phyloP scores from a whole-genome alignment of 2,797 vertebrate species.

The Phoeniculus purpureus region DNA sequence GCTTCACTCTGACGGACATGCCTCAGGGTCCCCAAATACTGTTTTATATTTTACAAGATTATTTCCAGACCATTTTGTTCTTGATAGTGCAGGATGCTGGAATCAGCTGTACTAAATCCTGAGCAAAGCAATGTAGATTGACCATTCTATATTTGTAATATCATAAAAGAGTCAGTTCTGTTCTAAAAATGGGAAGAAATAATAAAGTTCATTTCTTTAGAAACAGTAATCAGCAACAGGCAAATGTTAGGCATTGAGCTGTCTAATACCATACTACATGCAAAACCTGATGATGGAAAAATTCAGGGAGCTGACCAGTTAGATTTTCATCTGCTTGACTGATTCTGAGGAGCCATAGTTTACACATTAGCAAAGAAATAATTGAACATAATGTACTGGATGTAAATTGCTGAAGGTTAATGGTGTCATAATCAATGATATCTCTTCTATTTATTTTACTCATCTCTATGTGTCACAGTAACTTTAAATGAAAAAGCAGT shows the following conservation, averaged over 20 bases:
- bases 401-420: neutral
- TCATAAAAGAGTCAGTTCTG: neutral
- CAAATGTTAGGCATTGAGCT: neutral
- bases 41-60: slow-evolving; percentile 1
- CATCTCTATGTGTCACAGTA: neutral
- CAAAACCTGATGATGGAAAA: neutral
- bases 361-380: neutral
- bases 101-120: neutral
- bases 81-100: neutral
- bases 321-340: neutral
- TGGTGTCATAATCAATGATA: neutral
- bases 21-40: slow-evolving; percentile 1
- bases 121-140: neutral
- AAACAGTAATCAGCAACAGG: neutral
- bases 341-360: neutral
- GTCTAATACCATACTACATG: rapidly evolving
- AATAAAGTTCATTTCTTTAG: neutral
- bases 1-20: neutral
- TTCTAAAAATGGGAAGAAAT: neutral
- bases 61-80: neutral
- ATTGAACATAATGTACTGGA: neutral
- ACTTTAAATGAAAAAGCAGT: neutral
- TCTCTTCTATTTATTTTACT: neutral
- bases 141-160: neutral
- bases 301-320: neutral